These are phyloP conservation scores for Anisognathus igniventris DNA, from an alignment of 2,797 vertebrate species.

Conservation along the genomic window DNA sequence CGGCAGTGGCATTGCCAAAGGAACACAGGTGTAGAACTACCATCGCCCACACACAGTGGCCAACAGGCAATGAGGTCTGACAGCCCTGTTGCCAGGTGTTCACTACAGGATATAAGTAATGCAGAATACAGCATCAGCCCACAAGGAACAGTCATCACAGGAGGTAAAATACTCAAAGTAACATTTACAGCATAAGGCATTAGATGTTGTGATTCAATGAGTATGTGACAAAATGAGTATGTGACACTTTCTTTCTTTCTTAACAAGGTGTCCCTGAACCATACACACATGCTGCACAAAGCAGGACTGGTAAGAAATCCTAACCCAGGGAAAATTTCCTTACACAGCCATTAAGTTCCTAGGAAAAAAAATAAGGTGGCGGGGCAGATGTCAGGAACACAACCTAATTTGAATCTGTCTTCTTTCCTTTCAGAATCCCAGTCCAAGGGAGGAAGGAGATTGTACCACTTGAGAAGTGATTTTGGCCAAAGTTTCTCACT, in stretches of 20 bases:
- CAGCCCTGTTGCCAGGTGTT: neutral
- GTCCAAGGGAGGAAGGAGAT: neutral
- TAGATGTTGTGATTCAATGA: neutral
- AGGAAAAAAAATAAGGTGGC: neutral
- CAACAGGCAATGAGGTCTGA: neutral
- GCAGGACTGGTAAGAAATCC: neutral
- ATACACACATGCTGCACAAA: neutral
- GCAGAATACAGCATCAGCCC: neutral
- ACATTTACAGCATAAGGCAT: neutral
- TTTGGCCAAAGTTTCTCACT: neutral
- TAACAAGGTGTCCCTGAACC: neutral
- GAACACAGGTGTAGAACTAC: neutral
- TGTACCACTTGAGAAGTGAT: neutral
- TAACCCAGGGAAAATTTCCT: neutral
- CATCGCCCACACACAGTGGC: neutral
- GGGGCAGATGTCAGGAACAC: neutral
- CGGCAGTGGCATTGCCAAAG: neutral
- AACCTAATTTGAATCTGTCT: neutral
- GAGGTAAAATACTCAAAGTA: neutral
- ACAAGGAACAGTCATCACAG: neutral
- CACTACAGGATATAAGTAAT: neutral
- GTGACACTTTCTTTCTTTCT: neutral
- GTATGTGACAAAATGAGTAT: neutral
- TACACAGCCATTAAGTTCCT: neutral
- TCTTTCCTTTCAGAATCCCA: constrained; percentile 6